phyloP scores from a whole-genome alignment of 2,113 vertebrate species.

The Lichenostomus cassidix region DNA sequence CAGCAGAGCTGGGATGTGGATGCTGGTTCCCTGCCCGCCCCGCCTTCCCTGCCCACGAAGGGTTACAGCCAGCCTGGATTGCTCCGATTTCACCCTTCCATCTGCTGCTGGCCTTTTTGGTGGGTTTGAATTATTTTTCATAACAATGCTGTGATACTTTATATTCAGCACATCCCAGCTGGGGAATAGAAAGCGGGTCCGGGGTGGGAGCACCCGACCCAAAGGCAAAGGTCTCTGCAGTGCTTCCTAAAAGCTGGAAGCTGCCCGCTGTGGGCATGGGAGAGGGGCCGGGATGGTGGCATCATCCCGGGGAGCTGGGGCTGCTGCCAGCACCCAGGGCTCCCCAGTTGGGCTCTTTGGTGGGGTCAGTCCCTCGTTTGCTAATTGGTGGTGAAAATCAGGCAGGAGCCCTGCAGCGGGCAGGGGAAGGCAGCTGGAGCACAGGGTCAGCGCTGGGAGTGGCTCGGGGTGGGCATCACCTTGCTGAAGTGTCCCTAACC shows the following conservation, averaged over 20 bases:
- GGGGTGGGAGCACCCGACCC: background rate
- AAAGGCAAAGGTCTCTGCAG: background rate
- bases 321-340: background rate
- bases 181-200: slow-evolving; percentile 1
- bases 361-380: background rate
- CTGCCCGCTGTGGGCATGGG: background rate
- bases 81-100: background rate
- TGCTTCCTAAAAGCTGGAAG: background rate
- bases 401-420: background rate
- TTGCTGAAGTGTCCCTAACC: background rate
- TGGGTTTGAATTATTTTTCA: slow-evolving; percentile 30
- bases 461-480: background rate
- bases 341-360: background rate
- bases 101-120: slow-evolving; percentile 3
- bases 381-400: background rate
- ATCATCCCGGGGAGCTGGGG: background rate
- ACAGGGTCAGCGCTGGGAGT: background rate
- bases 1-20: background rate
- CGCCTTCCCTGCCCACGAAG: background rate
- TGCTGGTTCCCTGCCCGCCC: background rate
- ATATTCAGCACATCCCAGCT: background rate
- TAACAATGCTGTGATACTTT: slow-evolving; percentile 9
- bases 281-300: background rate
- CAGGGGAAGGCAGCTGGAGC: background rate
- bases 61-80: background rate